phyloP scores from a whole-genome alignment of 2,888 invertebrate genomes.

The Rhopalosiphum nymphaeae region DNA sequence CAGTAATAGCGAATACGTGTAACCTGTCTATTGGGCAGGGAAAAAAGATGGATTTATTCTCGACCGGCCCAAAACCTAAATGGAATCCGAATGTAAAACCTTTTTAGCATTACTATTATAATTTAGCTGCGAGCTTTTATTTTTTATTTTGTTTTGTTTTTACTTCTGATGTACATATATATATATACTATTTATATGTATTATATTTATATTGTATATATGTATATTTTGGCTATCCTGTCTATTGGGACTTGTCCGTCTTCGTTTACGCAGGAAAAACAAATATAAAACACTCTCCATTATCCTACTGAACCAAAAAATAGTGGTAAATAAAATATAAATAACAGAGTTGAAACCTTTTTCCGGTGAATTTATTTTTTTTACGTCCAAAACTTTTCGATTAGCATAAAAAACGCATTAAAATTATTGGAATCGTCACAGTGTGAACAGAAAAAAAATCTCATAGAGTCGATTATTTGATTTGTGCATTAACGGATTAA shows the following conservation, averaged over 20 bases:
- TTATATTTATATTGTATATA: slow-evolving; percentile 33
- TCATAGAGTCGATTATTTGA: slow-evolving; percentile 54
- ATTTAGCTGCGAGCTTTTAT: slow-evolving; percentile 54
- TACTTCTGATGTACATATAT: slow-evolving; percentile 21
- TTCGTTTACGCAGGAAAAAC: slow-evolving; percentile 63
- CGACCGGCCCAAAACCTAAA: slow-evolving; percentile 58
- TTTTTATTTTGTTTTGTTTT: slow-evolving; percentile 49
- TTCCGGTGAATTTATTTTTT: slow-evolving; percentile 48
- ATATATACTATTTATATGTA: not conserved
- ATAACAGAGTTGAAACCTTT: slow-evolving; percentile 64
- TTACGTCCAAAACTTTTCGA: slow-evolving; percentile 61
- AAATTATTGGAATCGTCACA: slow-evolving; percentile 64
- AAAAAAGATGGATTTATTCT: slow-evolving; percentile 65
- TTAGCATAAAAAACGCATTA: slow-evolving; percentile 65
- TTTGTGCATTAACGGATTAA: slow-evolving; percentile 64
- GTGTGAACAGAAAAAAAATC: slow-evolving; percentile 44
- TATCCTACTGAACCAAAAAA: slow-evolving; percentile 55
- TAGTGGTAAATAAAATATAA: slow-evolving; percentile 63
- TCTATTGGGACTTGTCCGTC: slow-evolving; percentile 65
- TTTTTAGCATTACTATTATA: slow-evolving; percentile 64
- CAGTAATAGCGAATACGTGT: slow-evolving; percentile 67
- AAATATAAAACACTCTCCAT: slow-evolving; percentile 65
- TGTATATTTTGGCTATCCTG: slow-evolving; percentile 52
- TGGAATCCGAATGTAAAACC: slow-evolving; percentile 65
- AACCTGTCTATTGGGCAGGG: slow-evolving; percentile 66